phyloP scores from a whole-genome alignment of 1,140 invertebrate species.

The Leptinotarsa defecta region DNA sequence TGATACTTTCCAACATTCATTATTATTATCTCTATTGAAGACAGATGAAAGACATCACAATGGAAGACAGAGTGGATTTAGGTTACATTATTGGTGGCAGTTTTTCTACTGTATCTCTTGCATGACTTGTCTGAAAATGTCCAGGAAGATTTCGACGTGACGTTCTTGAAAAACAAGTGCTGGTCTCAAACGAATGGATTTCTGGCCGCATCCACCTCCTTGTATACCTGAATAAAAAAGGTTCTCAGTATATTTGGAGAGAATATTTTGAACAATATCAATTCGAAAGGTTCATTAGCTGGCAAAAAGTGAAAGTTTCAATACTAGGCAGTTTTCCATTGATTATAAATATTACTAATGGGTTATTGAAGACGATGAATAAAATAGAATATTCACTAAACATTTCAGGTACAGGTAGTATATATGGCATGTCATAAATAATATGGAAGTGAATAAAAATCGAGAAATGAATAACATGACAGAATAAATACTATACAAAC shows the following conservation, averaged over 20 bases:
- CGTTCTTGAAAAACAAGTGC: conserved; percentile 85
- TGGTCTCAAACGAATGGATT: conserved; percentile 84
- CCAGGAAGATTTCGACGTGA: conserved; percentile 91
- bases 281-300: no score
- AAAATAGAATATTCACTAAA: no score
- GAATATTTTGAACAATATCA: no score
- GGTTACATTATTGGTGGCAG: background rate
- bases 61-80: background rate
- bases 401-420: no score
- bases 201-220: conserved; percentile 83
- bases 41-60: background rate
- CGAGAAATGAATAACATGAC: no score
- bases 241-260: background rate
- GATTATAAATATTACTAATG: no score
- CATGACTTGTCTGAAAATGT: conserved; percentile 77
- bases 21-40: conserved; percentile 1
- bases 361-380: no score
- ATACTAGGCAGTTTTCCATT: no score
- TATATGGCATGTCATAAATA: no score
- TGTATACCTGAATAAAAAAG: conserved; percentile 72
- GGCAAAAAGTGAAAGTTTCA: no score
- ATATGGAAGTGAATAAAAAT: no score
- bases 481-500: no score
- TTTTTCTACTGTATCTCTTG: conserved; percentile 64
- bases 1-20: background rate